Evolutionary conservation across 2,797 vertebrate species (phyloP).

Genomic region (Channallabes apus): DNA sequence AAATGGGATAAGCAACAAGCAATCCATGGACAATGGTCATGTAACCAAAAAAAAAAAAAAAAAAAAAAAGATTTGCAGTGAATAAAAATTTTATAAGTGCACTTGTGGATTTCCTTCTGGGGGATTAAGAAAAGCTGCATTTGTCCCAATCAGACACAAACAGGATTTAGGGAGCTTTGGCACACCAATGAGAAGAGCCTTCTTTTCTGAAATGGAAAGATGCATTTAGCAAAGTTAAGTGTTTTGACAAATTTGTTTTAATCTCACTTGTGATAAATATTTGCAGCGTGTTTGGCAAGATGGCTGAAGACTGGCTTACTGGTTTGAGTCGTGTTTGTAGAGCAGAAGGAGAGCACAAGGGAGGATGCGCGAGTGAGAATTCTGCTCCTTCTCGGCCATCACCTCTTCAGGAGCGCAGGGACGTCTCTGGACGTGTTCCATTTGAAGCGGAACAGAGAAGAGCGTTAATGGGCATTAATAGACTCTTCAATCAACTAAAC

Average conservation of each 20-base stretch:
- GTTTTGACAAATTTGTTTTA: conserved; percentile 40
- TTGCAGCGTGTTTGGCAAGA: conserved; percentile 37
- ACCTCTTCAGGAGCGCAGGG: background rate
- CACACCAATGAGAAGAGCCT: conserved; percentile 9
- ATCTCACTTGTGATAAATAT: conserved; percentile 39
- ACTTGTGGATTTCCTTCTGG: conserved; percentile 36
- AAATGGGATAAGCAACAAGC: conserved; percentile 27
- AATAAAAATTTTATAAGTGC: conserved; percentile 32
- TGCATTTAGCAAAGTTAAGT: conserved; percentile 30
- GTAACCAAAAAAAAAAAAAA: conserved; percentile 27
- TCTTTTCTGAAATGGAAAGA: conserved; percentile 36
- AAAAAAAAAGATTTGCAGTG: conserved; percentile 46
- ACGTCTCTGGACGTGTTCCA: conserved; percentile 40
- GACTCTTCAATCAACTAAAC: conserved; percentile 42
- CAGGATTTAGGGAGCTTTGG: conserved; percentile 43
- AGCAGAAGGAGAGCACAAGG: background rate
- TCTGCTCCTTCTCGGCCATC: background rate
- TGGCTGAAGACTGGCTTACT: conserved; percentile 7
- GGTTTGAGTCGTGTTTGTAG: conserved; percentile 34
- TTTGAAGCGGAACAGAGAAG: conserved; percentile 1
- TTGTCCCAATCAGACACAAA: conserved; percentile 48
- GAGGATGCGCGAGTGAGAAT: background rate
- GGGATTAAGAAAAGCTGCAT: conserved; percentile 31
- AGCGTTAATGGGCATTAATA: conserved; percentile 30
- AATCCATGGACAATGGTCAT: conserved; percentile 11